These are phyloP conservation scores for Caranx melampygus DNA, from an alignment of 2,113 vertebrate species.

Conservation along the genomic window DNA sequence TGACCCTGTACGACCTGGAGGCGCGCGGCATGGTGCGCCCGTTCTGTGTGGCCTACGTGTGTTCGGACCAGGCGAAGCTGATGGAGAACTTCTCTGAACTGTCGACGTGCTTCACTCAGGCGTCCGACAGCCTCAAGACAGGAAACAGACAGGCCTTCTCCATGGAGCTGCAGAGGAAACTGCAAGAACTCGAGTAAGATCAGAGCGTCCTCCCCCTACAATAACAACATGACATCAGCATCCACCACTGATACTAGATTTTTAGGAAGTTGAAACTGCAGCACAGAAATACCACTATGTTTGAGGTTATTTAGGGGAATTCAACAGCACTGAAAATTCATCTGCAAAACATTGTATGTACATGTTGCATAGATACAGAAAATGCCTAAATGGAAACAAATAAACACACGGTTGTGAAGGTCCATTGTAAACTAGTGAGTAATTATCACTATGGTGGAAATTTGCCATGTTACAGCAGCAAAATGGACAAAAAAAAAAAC, in stretches of 20 bases:
- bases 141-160: slow-evolving; percentile 97
- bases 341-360: too few species aligned
- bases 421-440: too few species aligned
- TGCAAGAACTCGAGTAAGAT: slow-evolving; percentile 93
- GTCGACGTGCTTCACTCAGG: slow-evolving; percentile 89
- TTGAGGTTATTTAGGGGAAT: too few species aligned
- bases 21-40: slow-evolving; percentile 95
- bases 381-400: too few species aligned
- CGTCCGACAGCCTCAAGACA: slow-evolving; percentile 93
- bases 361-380: too few species aligned
- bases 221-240: neutral
- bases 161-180: slow-evolving; percentile 90
- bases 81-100: slow-evolving; percentile 92
- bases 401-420: too few species aligned
- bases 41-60: slow-evolving; percentile 97
- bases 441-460: too few species aligned
- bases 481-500: too few species aligned
- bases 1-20: slow-evolving; percentile 95
- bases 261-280: too few species aligned
- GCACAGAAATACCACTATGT: too few species aligned
- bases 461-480: too few species aligned
- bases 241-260: neutral
- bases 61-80: slow-evolving; percentile 92
- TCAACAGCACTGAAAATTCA: too few species aligned
- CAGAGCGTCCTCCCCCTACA: neutral